Percentiles rank a stretch among this genome's conserved stretches.
These are phyloP conservation scores for Hypocryptadius cinnamomeus DNA, from an alignment of 2,113 vertebrate species.

Conservation along the genomic window DNA sequence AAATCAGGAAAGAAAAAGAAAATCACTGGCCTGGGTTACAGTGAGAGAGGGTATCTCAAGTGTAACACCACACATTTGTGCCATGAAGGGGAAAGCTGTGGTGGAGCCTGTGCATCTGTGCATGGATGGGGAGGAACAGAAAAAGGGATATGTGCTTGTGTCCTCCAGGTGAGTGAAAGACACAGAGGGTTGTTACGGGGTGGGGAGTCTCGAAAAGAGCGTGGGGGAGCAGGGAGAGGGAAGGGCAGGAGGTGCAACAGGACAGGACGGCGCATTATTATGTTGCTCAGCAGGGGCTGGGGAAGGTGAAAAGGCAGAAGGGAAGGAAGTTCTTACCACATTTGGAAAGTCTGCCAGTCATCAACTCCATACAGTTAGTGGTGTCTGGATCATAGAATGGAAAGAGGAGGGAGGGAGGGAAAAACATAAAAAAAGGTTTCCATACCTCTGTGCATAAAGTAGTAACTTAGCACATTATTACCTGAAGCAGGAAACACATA, in stretches of 20 bases:
- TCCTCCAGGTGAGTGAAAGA: constrained; percentile 11
- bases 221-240: background rate
- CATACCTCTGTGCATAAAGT: constrained; percentile 60
- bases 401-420: constrained; percentile 73
- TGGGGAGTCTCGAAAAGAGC: background rate
- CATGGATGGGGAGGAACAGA: constrained; percentile 19
- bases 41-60: constrained; percentile 28
- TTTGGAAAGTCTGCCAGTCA: constrained; percentile 89
- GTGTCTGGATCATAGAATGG: constrained; percentile 78
- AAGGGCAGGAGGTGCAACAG: background rate
- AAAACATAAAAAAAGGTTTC: constrained; percentile 68
- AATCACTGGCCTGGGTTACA: background rate
- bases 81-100: constrained; percentile 21
- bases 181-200: background rate
- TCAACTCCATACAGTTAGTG: constrained; percentile 84
- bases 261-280: background rate
- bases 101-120: constrained; percentile 15
- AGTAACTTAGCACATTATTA: constrained; percentile 57
- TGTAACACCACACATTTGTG: constrained; percentile 22
- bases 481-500: constrained; percentile 59
- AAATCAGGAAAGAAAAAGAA: background rate
- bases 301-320: constrained; percentile 56
- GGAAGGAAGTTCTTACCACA: constrained; percentile 86
- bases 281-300: constrained; percentile 36
- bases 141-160: background rate